Evolutionary conservation across 2,888 invertebrate genomes (phyloP).

Genomic region (Leucoma salicis): DNA sequence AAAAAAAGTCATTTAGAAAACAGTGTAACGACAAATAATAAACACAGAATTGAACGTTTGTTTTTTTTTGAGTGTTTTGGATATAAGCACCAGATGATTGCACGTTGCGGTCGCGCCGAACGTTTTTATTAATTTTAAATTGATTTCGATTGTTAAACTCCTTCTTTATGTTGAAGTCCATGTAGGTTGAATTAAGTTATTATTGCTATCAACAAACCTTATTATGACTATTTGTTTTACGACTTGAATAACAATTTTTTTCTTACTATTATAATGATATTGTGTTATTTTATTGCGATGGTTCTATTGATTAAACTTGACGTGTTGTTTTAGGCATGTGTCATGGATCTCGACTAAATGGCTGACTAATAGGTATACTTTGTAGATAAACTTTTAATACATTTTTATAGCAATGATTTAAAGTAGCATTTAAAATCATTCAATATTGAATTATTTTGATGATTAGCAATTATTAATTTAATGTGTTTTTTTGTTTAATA

Average conservation of each 20-base stretch:
- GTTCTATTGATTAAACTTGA: too few species aligned
- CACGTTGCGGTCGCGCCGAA: conserved; percentile 41
- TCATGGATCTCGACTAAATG: too few species aligned
- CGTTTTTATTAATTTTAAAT: conserved; percentile 51
- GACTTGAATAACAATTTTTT: conserved; percentile 23
- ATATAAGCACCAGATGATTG: conserved; percentile 45
- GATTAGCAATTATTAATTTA: too few species aligned
- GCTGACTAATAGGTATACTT: too few species aligned
- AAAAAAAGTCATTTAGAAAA: conserved; percentile 50
- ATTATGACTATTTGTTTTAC: conserved; percentile 24
- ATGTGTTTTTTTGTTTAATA: too few species aligned
- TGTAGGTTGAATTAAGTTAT: conserved; percentile 46
- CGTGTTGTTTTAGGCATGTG: too few species aligned
- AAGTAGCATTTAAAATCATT: too few species aligned
- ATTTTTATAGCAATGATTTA: too few species aligned
- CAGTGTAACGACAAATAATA: conserved; percentile 45
- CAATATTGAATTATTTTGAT: too few species aligned
- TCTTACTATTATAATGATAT: too few species aligned
- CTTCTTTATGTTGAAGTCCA: conserved; percentile 36
- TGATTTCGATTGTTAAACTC: conserved; percentile 44
- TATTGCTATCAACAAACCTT: conserved; percentile 34
- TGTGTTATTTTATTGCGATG: too few species aligned
- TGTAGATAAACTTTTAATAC: too few species aligned
- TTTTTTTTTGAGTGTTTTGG: conserved; percentile 43
- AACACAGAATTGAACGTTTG: conserved; percentile 44